These are phyloP conservation scores for Synanthedon formicaeformis DNA, from an alignment of 2,888 invertebrate genomes.

Conservation along the genomic window DNA sequence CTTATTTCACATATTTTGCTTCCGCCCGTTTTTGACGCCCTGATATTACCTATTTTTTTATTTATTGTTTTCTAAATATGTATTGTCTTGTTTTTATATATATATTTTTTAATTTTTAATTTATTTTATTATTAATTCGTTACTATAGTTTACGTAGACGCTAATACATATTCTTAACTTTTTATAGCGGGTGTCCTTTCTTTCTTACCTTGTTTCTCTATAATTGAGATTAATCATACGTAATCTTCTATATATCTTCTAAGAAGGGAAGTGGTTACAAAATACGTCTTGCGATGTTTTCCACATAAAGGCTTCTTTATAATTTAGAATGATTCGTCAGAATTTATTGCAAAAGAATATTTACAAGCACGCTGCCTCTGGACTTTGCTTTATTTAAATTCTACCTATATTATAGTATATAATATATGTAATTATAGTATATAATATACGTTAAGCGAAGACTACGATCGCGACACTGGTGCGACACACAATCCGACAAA, in stretches of 20 bases:
- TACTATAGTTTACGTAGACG: too few relatives aligned
- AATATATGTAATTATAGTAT: slow-evolving; percentile 5
- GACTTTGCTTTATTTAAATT: slow-evolving; percentile 26
- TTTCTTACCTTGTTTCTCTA: too few relatives aligned
- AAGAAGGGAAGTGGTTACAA: too few relatives aligned
- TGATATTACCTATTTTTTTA: slow-evolving; percentile 32
- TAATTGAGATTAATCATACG: too few relatives aligned
- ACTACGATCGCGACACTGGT: slow-evolving; percentile 34
- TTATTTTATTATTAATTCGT: too few relatives aligned
- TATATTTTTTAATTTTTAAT: neutral
- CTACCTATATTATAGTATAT: neutral
- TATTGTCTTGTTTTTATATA: neutral
- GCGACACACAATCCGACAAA: slow-evolving; percentile 42
- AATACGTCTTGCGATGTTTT: too few relatives aligned
- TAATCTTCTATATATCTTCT: too few relatives aligned
- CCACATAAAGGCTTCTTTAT: too few relatives aligned
- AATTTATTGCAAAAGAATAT: too few relatives aligned
- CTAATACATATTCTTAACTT: too few relatives aligned
- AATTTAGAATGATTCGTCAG: too few relatives aligned
- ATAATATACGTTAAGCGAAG: neutral
- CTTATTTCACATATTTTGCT: slow-evolving; percentile 24
- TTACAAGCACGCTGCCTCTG: slow-evolving; percentile 23
- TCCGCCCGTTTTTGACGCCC: slow-evolving; percentile 50
- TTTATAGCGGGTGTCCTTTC: too few relatives aligned
- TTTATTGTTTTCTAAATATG: slow-evolving; percentile 16